These are phyloP conservation scores for Pangasius larnaudii DNA, from an alignment of 2,797 vertebrate species.

Conservation along the genomic window DNA sequence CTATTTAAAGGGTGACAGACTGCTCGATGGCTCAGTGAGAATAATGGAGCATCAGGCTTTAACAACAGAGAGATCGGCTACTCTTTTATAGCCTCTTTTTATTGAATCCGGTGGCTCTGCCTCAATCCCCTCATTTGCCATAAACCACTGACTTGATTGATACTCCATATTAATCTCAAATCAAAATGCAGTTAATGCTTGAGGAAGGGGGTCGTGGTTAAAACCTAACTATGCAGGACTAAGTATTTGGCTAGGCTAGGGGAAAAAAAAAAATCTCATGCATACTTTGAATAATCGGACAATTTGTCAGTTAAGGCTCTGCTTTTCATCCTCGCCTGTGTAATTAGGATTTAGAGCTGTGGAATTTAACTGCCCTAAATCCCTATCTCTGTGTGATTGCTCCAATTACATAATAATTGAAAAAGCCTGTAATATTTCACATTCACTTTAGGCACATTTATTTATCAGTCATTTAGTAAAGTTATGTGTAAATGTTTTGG, in stretches of 20 bases:
- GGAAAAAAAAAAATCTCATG: not conserved
- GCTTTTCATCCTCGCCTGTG: slow-evolving; percentile 76
- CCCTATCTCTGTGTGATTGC: slow-evolving; percentile 68
- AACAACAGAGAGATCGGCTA: slow-evolving; percentile 46
- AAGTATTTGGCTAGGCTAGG: slow-evolving; percentile 11
- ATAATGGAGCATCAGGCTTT: slow-evolving; percentile 54
- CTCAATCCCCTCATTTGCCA: slow-evolving; percentile 43
- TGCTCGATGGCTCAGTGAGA: slow-evolving; percentile 52
- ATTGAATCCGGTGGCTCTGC: slow-evolving; percentile 31
- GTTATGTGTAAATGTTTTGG: not conserved
- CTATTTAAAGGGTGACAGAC: slow-evolving; percentile 54
- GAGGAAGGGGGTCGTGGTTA: slow-evolving; percentile 4
- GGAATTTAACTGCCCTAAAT: slow-evolving; percentile 66
- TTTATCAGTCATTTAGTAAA: not conserved
- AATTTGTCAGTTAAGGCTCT: slow-evolving; percentile 37
- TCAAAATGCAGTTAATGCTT: slow-evolving; percentile 41
- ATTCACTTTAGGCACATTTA: not conserved
- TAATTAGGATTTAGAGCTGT: slow-evolving; percentile 79
- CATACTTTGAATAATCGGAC: slow-evolving; percentile 28
- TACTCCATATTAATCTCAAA: slow-evolving; percentile 46
- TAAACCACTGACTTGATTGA: slow-evolving; percentile 48
- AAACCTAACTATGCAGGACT: slow-evolving; percentile 32
- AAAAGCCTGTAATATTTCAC: slow-evolving; percentile 68
- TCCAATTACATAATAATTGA: slow-evolving; percentile 77
- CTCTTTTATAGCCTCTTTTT: slow-evolving; percentile 46